Conservation (phyloP, 2,113 vertebrate species). For the Tachycineta bicolor region DNA sequence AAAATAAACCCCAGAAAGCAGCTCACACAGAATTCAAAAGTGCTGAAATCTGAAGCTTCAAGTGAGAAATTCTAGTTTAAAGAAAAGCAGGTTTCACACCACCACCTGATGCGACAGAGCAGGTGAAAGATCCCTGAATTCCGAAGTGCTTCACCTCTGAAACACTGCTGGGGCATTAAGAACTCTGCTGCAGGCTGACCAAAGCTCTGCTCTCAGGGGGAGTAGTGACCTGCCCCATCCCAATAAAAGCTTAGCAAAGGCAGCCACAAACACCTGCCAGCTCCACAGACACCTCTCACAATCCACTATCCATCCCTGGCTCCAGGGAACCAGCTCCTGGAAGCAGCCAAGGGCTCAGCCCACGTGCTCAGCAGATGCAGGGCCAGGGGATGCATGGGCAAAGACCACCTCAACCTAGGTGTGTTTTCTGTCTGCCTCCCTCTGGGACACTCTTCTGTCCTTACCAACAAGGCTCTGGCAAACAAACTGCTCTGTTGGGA, state of each 20-base stretch:
- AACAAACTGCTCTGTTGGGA: not conserved
- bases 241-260: not conserved
- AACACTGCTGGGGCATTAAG: not conserved
- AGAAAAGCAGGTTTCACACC: not conserved
- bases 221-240: not conserved
- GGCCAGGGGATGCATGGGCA: not conserved
- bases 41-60: not conserved
- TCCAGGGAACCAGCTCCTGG: rapidly evolving
- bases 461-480: not conserved
- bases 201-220: not conserved
- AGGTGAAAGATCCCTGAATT: not conserved
- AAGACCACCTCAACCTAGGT: not conserved
- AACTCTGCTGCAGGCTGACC: not conserved
- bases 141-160: not conserved
- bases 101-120: not conserved
- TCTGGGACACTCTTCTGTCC: not conserved
- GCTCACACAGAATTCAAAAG: not conserved
- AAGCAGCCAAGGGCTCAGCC: not conserved
- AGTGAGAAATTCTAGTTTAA: not conserved
- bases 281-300: not conserved
- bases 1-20: not conserved
- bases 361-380: not conserved
- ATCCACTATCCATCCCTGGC: rapidly evolving
- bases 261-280: not conserved
- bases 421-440: not conserved